Percentiles rank a stretch among this genome's conserved stretches.
Evolutionary conservation across 1,140 invertebrate species (phyloP).

Genomic region (Sminthurides bifidus): DNA sequence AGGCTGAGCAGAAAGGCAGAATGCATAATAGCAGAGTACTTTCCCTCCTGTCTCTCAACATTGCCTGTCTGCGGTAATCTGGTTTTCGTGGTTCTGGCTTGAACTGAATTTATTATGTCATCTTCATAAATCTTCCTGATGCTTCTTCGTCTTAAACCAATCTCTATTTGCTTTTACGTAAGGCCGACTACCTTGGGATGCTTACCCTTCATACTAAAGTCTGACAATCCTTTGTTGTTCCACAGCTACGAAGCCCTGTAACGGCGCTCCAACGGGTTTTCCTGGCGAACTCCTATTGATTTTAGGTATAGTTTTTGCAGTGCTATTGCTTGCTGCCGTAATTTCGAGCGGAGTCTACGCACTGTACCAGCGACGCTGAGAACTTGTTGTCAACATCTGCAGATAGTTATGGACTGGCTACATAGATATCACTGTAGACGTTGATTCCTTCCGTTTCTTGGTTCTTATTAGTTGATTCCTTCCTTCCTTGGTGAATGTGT

Average conservation of each 20-base stretch:
- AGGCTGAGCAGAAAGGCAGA: too few species aligned
- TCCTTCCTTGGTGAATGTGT: neutral
- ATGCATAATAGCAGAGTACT: too few species aligned
- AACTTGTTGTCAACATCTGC: neutral
- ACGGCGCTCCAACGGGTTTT: too few species aligned
- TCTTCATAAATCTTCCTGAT: too few species aligned
- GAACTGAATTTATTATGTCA: too few species aligned
- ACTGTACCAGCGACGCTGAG: conserved; percentile 13
- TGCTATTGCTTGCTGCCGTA: conserved; percentile 29
- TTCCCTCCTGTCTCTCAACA: too few species aligned
- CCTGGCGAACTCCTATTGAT: conserved; percentile 24
- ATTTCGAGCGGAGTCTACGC: conserved; percentile 28
- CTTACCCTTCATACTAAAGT: neutral
- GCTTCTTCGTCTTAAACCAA: too few species aligned
- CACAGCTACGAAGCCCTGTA: conserved; percentile 3
- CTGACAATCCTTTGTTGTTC: neutral
- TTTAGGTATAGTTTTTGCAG: conserved; percentile 29
- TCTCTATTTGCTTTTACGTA: too few species aligned
- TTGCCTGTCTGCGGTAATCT: too few species aligned
- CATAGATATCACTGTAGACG: neutral
- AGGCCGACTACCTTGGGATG: too few species aligned
- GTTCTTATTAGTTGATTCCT: neutral
- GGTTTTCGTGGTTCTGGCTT: too few species aligned
- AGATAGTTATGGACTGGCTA: too few species aligned
- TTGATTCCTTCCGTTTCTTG: neutral